Evolutionary conservation across 2,797 vertebrate species (phyloP), one percentile per base, ranked within the genome.

Genomic region (Delichon dasypus): DNA sequence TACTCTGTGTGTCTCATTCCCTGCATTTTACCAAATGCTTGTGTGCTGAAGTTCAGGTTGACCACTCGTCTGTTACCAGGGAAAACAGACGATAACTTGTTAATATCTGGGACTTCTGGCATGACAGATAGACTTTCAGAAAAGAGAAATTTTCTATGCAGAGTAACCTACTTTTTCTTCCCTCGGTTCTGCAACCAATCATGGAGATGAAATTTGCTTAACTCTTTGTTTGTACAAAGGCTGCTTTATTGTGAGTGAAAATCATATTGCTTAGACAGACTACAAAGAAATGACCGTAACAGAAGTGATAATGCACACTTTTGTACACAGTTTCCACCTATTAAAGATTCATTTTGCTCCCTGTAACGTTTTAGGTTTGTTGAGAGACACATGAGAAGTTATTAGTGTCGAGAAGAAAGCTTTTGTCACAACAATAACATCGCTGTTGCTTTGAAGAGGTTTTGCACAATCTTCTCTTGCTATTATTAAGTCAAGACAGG

Each of bases 161-260:
- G 79, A 94, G 81, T 87, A 94, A 88, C 77, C 89, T 96, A 78
- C 76, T 95, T 95, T 83, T 91, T 79, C 47, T 93, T 66, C 65
- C 27, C 40, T 83, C 53, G 4, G 20, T 94, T 94, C 70, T 48
- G 61, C 55, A 65, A 53, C 57, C 61, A 60, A 4, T 91, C 45
- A 22, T 5, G 25, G 85, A 72, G 61, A 70, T 77, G 64, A 93
- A 77, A 91, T 94, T 94, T 92, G 65, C 62, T 93, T 86, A 93
- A 94, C 72, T 91, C 89, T 96, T 94, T 96, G 85, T 92, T 95
- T 95, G 77, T 94, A 61, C 30, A 66, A 88, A 72, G 72, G 42
- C 82, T 88, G 82, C 70, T 91, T 71, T 72, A 71, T 79, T 70
- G 65, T 74, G 77, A 79, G 32, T 38, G 76, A 62, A 77, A 86